A percentile compares a stretch with the other conserved stretches of the same genome.
These are phyloP conservation scores for Idaea straminata DNA, from an alignment of 2,888 invertebrate genomes.

Conservation along the genomic window DNA sequence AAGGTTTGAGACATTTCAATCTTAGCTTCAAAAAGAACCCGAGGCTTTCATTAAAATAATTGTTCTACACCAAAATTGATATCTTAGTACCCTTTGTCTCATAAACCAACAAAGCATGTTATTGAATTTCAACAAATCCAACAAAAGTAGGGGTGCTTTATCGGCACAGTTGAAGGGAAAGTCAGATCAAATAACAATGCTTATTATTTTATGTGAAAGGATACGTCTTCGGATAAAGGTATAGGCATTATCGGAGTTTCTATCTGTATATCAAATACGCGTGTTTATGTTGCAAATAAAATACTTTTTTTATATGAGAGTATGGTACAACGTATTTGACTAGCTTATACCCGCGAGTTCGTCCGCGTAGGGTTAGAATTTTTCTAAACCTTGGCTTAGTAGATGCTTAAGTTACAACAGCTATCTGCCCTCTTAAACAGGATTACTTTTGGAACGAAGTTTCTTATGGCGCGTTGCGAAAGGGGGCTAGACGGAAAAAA, in stretches of 20 bases:
- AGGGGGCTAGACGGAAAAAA: too few species aligned
- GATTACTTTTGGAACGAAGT: too few species aligned
- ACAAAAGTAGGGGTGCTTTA: constrained; percentile 34
- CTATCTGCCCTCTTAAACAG: too few species aligned
- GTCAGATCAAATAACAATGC: constrained; percentile 38
- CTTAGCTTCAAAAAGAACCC: constrained; percentile 4
- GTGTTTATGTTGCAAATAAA: background rate
- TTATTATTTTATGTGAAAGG: constrained; percentile 18
- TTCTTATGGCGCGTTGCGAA: too few species aligned
- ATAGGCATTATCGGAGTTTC: background rate
- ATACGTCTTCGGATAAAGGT: background rate
- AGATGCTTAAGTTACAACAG: too few species aligned
- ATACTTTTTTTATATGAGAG: background rate
- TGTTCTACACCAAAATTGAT: background rate
- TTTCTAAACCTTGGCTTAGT: too few species aligned
- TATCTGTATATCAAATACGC: background rate
- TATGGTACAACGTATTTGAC: background rate
- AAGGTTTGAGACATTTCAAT: constrained; percentile 18
- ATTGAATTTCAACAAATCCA: constrained; percentile 56
- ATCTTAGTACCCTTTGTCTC: constrained; percentile 36
- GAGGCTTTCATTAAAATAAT: background rate
- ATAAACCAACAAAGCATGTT: constrained; percentile 51
- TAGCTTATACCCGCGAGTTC: background rate
- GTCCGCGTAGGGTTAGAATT: too few species aligned
- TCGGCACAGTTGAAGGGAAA: constrained; percentile 40